Base-by-base conservation (phyloP, 2,113 vertebrate genomes). In the Archilochus colubris region DNA sequence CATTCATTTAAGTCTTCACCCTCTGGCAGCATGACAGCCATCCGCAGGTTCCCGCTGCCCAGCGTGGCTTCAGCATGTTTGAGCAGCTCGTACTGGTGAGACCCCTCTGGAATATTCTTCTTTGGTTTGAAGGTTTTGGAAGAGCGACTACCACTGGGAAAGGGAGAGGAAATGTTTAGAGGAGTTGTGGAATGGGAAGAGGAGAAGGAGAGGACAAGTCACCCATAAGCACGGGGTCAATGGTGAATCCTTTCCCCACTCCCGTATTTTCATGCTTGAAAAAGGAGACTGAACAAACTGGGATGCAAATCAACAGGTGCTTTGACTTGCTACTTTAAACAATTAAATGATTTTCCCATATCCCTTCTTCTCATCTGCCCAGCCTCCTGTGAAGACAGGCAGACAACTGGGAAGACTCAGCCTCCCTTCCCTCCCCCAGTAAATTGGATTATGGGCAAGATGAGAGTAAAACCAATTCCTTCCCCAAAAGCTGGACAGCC, bases 81-180 rank as follows among this genome's bases (percentile, higher is more conserved):
- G 43, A 99, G 96, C 92, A 99, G 97, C 92, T 99, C 98, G 7
- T 99, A 98, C 81, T 99, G 98, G 44, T 99, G 98, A 58, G 98
- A 98, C 5, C 98, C 98, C 84, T 99, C 98, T 0, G 98, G 98
- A 94, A 99, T 98, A 40, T 98, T 98, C 97, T 98, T 99, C 98
- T 98, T 99, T 94, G 98, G 98, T 93, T 99, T 99, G 95, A 99
- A 99, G 10, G 98, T 99, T 97, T 98, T 98, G 86, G 98, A 98
- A 82, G 98, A 98, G 72, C 98, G 98, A 97, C 97, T 98, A 66
- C 98, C 98, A 69, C 98, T 98, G 96, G 8, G 3, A 90, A 91
- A 59, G 68, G 25, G 25, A 95, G 28, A 61, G 44, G 21, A 75
- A 38, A 36, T 5, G 8, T 1, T 86, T 5, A 79, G 78, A 72